Conservation (phyloP, 2,888 invertebrate genomes). For the Schrankia costaestrigalis region DNA sequence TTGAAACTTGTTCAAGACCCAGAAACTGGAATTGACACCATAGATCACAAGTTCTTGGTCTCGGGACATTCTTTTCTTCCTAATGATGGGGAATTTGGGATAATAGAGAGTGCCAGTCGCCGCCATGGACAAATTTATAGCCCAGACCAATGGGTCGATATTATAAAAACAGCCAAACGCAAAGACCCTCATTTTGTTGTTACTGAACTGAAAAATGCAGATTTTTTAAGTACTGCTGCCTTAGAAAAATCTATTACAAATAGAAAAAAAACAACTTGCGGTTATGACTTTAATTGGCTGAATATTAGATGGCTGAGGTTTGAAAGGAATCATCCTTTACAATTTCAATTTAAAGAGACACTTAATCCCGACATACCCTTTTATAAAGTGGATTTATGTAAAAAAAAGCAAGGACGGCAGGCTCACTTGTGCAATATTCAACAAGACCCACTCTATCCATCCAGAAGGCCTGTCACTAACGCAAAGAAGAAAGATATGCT, state of each 20-base stretch:
- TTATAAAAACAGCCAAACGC: constrained; percentile 13
- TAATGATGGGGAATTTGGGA: constrained; percentile 2
- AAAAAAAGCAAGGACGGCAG: constrained; percentile 5
- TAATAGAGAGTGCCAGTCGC: constrained; percentile 3
- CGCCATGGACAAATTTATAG: constrained; percentile 9
- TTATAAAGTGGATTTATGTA: constrained; percentile 11
- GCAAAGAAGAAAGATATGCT: constrained; percentile 21
- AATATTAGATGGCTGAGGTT: constrained; percentile 21
- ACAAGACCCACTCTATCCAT: constrained; percentile 4
- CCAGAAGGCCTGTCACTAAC: constrained; percentile 2
- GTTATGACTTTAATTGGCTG: constrained; percentile 15
- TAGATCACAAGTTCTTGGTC: constrained; percentile 19
- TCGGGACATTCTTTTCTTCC: constrained; percentile 1
- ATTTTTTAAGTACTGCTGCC: constrained; percentile 10
- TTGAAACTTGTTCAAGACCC: constrained; percentile 20
- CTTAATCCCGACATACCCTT: constrained; percentile 14
- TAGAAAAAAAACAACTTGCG: constrained; percentile 15
- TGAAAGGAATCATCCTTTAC: constrained; percentile 10
- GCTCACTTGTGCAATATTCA: not conserved
- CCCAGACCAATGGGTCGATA: constrained; percentile 10
- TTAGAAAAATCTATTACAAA: constrained; percentile 15
- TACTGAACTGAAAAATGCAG: constrained; percentile 12
- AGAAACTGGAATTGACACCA: constrained; percentile 18
- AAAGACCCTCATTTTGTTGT: constrained; percentile 14
- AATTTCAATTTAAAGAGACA: constrained; percentile 15